A percentile compares a stretch with the other conserved stretches of the same genome.
Evolutionary conservation across 1,140 invertebrate genomes (phyloP).

Genomic region (Globodera ellingtonae): DNA sequence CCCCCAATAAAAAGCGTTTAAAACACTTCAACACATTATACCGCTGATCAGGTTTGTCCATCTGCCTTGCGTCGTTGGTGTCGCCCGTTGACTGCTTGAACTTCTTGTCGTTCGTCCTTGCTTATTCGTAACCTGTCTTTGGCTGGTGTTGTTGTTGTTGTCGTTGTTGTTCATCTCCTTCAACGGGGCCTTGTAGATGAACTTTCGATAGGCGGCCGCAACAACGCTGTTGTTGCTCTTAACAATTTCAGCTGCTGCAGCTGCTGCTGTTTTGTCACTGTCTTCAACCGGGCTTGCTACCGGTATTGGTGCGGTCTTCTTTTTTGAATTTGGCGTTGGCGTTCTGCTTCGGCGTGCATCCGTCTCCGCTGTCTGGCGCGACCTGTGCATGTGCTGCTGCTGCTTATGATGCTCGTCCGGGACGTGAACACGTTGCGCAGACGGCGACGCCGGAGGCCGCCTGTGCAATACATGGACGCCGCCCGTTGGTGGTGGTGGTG

Average conservation of each 20-base stretch:
- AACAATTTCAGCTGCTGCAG: neutral
- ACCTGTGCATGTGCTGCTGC: neutral
- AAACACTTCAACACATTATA: neutral
- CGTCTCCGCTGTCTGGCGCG: neutral
- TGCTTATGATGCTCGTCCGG: neutral
- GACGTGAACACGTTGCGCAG: neutral
- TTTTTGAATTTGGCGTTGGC: constrained; percentile 5
- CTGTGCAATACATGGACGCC: neutral
- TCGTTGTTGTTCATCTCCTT: constrained; percentile 18
- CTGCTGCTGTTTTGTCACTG: neutral
- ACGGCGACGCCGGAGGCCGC: neutral
- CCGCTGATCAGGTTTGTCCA: constrained; percentile 8
- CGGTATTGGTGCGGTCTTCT: neutral
- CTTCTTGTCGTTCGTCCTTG: constrained; percentile 9
- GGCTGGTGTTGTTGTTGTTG: neutral
- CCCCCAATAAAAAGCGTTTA: too few species aligned
- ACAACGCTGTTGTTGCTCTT: too few species aligned
- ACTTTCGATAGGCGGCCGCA: constrained; percentile 21
- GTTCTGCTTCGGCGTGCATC: neutral
- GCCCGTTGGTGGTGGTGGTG: neutral
- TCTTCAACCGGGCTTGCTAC: neutral
- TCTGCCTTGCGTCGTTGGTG: neutral
- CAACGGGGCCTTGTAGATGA: constrained; percentile 25
- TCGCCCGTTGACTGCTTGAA: constrained; percentile 18
- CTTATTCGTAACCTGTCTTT: neutral